Conservation (phyloP, 1,140 invertebrate genomes). For the Nasonia vitripennis region DNA sequence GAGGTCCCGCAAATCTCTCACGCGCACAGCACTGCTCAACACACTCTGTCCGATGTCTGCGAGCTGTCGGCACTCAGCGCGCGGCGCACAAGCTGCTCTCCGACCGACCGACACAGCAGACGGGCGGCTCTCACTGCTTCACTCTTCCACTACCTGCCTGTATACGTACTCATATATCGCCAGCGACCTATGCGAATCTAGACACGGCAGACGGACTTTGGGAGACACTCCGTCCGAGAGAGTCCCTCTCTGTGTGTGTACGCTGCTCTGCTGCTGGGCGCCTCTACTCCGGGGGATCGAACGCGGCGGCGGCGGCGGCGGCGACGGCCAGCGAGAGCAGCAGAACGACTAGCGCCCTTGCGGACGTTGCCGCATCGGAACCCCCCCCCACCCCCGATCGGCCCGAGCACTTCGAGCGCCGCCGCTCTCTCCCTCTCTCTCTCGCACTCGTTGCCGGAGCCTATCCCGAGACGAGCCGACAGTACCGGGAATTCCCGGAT, state of each 20-base stretch:
- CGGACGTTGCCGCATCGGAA: conserved; percentile 49
- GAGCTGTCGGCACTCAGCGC: conserved; percentile 27
- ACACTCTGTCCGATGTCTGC: neutral
- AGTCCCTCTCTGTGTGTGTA: neutral
- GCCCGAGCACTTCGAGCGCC: neutral
- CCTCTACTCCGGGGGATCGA: conserved; percentile 18
- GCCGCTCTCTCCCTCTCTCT: neutral
- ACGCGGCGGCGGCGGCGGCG: conserved; percentile 7
- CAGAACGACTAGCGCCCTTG: conserved; percentile 51
- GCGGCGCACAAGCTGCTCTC: conserved; percentile 18
- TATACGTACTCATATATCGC: no score
- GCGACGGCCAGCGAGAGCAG: conserved; percentile 42
- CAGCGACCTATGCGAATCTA: no score
- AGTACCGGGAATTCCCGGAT: no score
- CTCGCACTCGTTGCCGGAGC: neutral
- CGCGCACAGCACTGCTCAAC: neutral
- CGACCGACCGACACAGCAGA: neutral
- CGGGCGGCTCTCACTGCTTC: conserved; percentile 37
- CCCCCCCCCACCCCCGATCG: neutral
- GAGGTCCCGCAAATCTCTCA: neutral
- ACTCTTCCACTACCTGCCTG: neutral
- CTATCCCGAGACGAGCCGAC: neutral
- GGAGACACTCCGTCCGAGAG: no score
- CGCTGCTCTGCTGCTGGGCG: neutral
- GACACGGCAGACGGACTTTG: no score